Percentiles rank a stretch among this genome's conserved stretches.
Conservation (phyloP, 2,888 invertebrate genomes). For the Schrankia costaestrigalis region DNA sequence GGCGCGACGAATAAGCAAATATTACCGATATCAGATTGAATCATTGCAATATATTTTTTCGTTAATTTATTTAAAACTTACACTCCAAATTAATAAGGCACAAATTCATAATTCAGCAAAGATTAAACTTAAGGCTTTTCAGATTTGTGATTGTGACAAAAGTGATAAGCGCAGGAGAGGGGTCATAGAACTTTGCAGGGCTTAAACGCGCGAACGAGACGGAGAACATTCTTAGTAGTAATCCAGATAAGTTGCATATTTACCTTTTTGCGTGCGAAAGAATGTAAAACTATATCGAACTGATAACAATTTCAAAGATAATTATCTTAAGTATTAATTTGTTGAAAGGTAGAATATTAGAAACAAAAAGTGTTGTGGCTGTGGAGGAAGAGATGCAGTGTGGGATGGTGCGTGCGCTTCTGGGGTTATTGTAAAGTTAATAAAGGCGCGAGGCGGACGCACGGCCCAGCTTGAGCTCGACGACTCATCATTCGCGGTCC, state of each 20-base stretch:
- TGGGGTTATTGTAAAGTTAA: slow-evolving; percentile 42
- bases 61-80: slow-evolving; percentile 22
- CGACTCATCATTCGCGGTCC: slow-evolving; percentile 59
- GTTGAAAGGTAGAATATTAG: background rate
- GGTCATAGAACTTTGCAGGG: slow-evolving; percentile 72
- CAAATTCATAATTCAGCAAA: slow-evolving; percentile 17
- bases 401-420: slow-evolving; percentile 28
- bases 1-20: slow-evolving; percentile 48
- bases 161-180: slow-evolving; percentile 71
- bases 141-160: slow-evolving; percentile 33
- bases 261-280: slow-evolving; percentile 19
- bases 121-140: slow-evolving; percentile 43
- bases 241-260: slow-evolving; percentile 13
- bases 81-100: slow-evolving; percentile 18
- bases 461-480: slow-evolving; percentile 5
- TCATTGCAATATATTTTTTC: slow-evolving; percentile 23
- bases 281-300: too few relatives aligned
- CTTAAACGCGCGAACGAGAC: slow-evolving; percentile 39
- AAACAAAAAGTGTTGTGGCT: slow-evolving; percentile 20
- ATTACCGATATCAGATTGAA: slow-evolving; percentile 47
- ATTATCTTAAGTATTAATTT: background rate
- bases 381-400: slow-evolving; percentile 38
- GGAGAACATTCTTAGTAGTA: slow-evolving; percentile 18
- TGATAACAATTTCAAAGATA: too few relatives aligned
- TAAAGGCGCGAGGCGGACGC: slow-evolving; percentile 29